phyloP scores from a whole-genome alignment of 1,140 invertebrate species.

The Bactericera cockerelli region DNA sequence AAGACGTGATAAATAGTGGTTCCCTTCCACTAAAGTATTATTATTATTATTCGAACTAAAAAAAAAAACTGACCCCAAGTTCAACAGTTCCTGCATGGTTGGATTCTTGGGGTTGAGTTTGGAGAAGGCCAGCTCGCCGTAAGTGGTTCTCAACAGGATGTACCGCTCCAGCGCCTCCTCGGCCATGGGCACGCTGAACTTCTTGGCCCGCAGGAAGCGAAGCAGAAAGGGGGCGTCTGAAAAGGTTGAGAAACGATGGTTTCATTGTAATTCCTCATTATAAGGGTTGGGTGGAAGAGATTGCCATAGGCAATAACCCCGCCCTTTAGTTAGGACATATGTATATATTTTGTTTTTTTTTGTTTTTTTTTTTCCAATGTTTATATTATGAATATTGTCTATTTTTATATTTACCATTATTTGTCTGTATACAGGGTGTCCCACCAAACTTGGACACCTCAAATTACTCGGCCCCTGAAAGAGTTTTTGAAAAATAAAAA shows the following conservation, averaged over 20 bases:
- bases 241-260: constrained; percentile 16
- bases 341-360: too few species aligned
- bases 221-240: constrained; percentile 58
- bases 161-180: constrained; percentile 68
- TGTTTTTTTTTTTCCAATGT: too few species aligned
- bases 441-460: too few species aligned
- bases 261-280: background rate
- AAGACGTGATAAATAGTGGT: background rate
- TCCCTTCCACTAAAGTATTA: too few species aligned
- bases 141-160: constrained; percentile 57
- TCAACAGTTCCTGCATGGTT: constrained; percentile 49
- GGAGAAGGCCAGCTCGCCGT: constrained; percentile 41
- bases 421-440: too few species aligned
- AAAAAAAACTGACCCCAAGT: constrained; percentile 45
- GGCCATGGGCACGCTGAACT: constrained; percentile 66
- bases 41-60: background rate
- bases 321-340: too few species aligned
- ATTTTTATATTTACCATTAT: too few species aligned
- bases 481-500: too few species aligned
- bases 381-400: too few species aligned
- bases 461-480: too few species aligned
- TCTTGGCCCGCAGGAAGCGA: constrained; percentile 63
- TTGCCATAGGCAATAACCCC: too few species aligned
- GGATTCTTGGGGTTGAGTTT: constrained; percentile 51
- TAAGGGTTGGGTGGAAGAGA: too few species aligned